Conservation (phyloP, 2,888 invertebrate genomes). For the Coenonympha glycerion region DNA sequence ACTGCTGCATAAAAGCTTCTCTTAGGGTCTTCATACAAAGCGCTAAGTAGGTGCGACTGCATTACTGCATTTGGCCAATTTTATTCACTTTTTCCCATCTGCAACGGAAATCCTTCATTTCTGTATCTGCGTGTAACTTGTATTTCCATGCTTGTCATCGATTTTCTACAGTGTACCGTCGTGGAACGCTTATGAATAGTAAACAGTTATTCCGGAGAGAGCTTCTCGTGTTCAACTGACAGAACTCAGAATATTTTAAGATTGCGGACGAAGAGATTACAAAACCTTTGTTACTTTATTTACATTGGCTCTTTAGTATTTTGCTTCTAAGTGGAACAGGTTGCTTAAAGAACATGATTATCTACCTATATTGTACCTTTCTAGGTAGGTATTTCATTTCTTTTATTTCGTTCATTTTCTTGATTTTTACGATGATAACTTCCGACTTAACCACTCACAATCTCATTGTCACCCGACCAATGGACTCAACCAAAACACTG, state of each 20-base stretch:
- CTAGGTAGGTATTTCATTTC: too few species aligned
- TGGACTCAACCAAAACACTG: too few species aligned
- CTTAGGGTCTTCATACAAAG: too few species aligned
- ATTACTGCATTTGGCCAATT: too few species aligned
- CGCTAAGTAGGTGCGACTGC: too few species aligned
- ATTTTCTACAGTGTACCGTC: constrained; percentile 9
- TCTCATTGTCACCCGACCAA: too few species aligned
- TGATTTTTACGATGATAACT: too few species aligned
- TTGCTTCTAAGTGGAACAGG: too few species aligned
- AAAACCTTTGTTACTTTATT: background rate
- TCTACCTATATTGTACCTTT: too few species aligned
- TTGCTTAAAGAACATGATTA: background rate
- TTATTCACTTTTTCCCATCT: background rate
- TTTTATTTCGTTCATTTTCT: too few species aligned
- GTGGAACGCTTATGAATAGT: constrained; percentile 5
- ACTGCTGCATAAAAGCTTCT: too few species aligned
- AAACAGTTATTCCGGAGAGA: background rate
- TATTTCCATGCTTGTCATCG: constrained; percentile 5
- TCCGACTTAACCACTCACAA: too few species aligned
- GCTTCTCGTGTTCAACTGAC: background rate
- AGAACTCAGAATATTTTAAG: background rate
- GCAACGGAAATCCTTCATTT: background rate
- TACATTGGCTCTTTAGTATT: background rate
- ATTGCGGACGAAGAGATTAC: background rate
- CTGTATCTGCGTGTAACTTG: background rate